These are phyloP conservation scores for Drosophila subsilvestris DNA, from an alignment of 2,888 invertebrate genomes.

Conservation along the genomic window DNA sequence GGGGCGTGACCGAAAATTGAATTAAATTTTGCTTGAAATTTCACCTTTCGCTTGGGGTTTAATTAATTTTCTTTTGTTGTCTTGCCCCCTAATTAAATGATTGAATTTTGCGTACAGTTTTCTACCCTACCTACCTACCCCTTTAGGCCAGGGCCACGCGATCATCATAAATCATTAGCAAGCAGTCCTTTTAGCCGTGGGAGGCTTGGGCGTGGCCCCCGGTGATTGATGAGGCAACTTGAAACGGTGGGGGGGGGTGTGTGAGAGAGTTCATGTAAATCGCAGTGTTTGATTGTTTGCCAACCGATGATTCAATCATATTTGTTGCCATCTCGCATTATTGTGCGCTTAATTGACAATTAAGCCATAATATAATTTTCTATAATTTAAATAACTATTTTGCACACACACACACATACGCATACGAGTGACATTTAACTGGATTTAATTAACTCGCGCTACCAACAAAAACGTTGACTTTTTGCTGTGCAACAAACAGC, in stretches of 20 bases:
- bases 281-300: slow-evolving; percentile 38
- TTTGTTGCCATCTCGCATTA: slow-evolving; percentile 5
- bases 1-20: slow-evolving; percentile 67
- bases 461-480: slow-evolving; percentile 6
- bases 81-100: slow-evolving; percentile 72
- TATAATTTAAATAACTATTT: slow-evolving; percentile 49
- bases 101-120: slow-evolving; percentile 74
- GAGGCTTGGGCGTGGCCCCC: slow-evolving; percentile 48
- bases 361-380: slow-evolving; percentile 44
- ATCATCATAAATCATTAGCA: slow-evolving; percentile 73
- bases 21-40: slow-evolving; percentile 68
- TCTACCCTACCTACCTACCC: slow-evolving; percentile 36
- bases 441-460: slow-evolving; percentile 42
- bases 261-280: slow-evolving; percentile 50
- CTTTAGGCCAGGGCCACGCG: background rate
- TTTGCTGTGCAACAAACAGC: slow-evolving; percentile 21
- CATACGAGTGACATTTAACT: slow-evolving; percentile 6
- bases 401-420: slow-evolving; percentile 2
- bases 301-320: slow-evolving; percentile 20
- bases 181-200: slow-evolving; percentile 48
- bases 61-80: slow-evolving; percentile 79
- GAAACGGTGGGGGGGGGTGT: slow-evolving; percentile 47
- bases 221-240: slow-evolving; percentile 69
- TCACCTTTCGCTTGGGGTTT: slow-evolving; percentile 54
- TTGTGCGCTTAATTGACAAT: slow-evolving; percentile 37